phyloP scores from a whole-genome alignment of 2,888 invertebrate species.

The Aspidapion aeneum region DNA sequence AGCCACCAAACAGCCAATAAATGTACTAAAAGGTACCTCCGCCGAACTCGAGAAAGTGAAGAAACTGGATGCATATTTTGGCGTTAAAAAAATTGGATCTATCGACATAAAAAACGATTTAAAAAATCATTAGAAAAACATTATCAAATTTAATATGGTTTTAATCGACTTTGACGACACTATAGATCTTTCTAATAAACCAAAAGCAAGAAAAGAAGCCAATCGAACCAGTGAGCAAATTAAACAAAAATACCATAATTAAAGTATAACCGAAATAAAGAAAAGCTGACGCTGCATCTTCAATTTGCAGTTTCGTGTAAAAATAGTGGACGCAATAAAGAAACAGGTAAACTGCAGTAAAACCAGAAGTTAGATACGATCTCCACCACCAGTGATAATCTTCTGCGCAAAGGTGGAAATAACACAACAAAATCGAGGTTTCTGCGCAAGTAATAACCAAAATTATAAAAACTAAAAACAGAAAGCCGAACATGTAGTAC shows the following conservation, averaged over 20 bases:
- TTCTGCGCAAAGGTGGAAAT: slow-evolving; percentile 99
- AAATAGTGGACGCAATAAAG: slow-evolving; percentile 98
- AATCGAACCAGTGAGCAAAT: slow-evolving; percentile 94
- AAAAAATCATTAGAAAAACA: no score
- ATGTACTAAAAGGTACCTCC: slow-evolving; percentile 94
- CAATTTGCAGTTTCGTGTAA: slow-evolving; percentile 91
- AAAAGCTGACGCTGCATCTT: slow-evolving; percentile 91
- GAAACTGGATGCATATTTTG: no score
- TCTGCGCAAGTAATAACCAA: slow-evolving; percentile 98
- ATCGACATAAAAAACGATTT: no score
- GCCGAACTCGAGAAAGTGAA: no score
- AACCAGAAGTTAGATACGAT: slow-evolving; percentile 95
- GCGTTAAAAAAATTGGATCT: no score
- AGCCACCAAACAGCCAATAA: slow-evolving; percentile 97
- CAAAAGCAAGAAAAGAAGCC: slow-evolving; percentile 99
- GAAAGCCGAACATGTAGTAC: slow-evolving; percentile 99
- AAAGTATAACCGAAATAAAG: slow-evolving; percentile 98
- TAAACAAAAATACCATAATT: slow-evolving; percentile 98
- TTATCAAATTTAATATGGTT: no score
- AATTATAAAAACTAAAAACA: slow-evolving; percentile 96
- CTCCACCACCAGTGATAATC: slow-evolving; percentile 99
- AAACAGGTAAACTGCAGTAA: slow-evolving; percentile 94
- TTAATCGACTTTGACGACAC: slow-evolving; percentile 95
- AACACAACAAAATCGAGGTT: slow-evolving; percentile 97
- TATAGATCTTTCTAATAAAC: slow-evolving; percentile 98